Evolutionary conservation across 2,797 vertebrate species (phyloP).

Genomic region (Sternarchorhynchus goeldii): DNA sequence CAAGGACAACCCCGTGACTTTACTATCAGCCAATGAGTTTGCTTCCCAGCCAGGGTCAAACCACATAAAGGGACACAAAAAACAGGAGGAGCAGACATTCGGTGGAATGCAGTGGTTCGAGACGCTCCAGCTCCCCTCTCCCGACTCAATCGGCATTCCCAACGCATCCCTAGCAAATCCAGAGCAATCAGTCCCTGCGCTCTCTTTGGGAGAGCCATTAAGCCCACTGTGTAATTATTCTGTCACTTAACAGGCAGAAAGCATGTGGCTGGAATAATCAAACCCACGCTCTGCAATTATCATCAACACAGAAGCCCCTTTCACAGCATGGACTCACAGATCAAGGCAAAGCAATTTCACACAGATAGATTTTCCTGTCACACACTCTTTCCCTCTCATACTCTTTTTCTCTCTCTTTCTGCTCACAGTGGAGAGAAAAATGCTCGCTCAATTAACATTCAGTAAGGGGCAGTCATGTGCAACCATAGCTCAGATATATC

Average conservation of each 20-base stretch:
- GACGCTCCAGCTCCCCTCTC: conserved; percentile 9
- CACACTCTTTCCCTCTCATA: conserved; percentile 32
- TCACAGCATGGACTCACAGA: conserved; percentile 44
- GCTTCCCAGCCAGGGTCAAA: conserved; percentile 59
- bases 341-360: conserved; percentile 59
- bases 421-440: conserved; percentile 36
- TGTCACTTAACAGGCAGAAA: conserved; percentile 72
- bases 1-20: conserved; percentile 57
- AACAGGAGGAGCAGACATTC: conserved; percentile 53
- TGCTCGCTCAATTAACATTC: conserved; percentile 55
- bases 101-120: conserved; percentile 9
- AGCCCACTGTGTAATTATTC: conserved; percentile 73
- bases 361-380: conserved; percentile 55
- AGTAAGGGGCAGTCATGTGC: conserved; percentile 45
- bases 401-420: conserved; percentile 37
- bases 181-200: conserved; percentile 63
- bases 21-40: conserved; percentile 66
- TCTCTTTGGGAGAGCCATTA: conserved; percentile 61
- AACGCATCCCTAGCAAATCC: conserved; percentile 66
- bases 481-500: conserved; percentile 51
- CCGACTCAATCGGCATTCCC: conserved; percentile 70
- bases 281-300: conserved; percentile 65
- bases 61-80: conserved; percentile 66
- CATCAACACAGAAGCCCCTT: conserved; percentile 60
- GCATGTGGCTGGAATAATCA: conserved; percentile 61